These are phyloP conservation scores for Panorpa germanica DNA, from an alignment of 2,888 invertebrate species.

Conservation along the genomic window DNA sequence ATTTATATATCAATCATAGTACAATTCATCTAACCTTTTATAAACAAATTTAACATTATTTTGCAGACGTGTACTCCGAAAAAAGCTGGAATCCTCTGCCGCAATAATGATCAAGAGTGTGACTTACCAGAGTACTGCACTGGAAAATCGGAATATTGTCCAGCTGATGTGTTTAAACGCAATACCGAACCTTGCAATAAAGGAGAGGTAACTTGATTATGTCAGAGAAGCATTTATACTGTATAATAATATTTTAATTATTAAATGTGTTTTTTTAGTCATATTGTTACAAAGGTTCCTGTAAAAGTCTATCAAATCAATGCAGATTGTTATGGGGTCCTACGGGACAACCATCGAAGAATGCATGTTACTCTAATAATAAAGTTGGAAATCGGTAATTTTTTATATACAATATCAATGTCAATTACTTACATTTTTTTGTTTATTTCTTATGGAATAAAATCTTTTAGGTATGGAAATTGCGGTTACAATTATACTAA, in stretches of 20 bases:
- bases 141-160: constrained; percentile 45
- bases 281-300: constrained; percentile 43
- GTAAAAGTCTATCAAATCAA: constrained; percentile 41
- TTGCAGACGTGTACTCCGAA: constrained; percentile 33
- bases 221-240: constrained; percentile 5
- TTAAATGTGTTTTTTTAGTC: constrained; percentile 23
- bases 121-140: constrained; percentile 52
- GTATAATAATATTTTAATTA: background rate
- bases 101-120: constrained; percentile 37
- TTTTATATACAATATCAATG: no score
- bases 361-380: constrained; percentile 38
- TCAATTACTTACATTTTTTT: no score
- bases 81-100: constrained; percentile 35
- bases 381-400: no score
- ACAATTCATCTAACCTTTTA: no score
- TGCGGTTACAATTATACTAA: constrained; percentile 42
- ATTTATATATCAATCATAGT: no score
- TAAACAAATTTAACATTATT: no score
- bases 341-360: constrained; percentile 31
- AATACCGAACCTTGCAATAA: constrained; percentile 37
- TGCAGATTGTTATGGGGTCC: constrained; percentile 48
- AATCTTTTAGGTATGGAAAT: constrained; percentile 31
- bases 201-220: constrained; percentile 24
- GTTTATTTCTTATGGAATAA: constrained; percentile 1
- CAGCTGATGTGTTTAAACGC: constrained; percentile 40